Evolutionary conservation across 2,888 invertebrate species (phyloP), one percentile per base, ranked within the genome.

Genomic region (Polyommatus icarus): DNA sequence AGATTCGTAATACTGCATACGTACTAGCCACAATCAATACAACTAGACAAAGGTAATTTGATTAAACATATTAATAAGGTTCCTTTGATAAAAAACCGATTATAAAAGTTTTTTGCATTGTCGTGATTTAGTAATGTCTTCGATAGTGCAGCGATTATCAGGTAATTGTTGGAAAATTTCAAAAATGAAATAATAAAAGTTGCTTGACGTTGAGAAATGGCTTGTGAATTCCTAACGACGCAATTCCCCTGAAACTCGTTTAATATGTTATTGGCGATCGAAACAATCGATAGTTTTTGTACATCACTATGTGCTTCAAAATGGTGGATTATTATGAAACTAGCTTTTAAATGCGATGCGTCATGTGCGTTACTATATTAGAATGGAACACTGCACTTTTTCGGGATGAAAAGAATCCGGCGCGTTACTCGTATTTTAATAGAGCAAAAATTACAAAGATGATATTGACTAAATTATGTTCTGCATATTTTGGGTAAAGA

Each of bases 161-260:
- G 67, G 50, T 40, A 54, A 50, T 29, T 75, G 75, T 24, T 54
- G 50, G 75, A 75, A 75, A 75, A 29, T 75, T 75, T 50, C 50
- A 75, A 54, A 75, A 75, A 75, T 75, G 75, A 50, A 75, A 75
- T 54, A 50, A 75, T 54, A 54, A 75, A 46, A 75, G 75, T 75
- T 72, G 72, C 72, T 72, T 29, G 75, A 75, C 75, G 75, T 75
- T 75, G 75, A 75, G 75, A 75, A 75, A 75, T 75, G 75, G 75
- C 24, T 75, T 75, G 75, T 75, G 75, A 75, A 54, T 75, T 75
- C 15, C 50, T 75, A 75, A 75, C 75, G 75, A 75, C 29, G 75
- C 75, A 75, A 50, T 50, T 54, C 29, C 20, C 75, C 75, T 29
- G 75, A 75, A 75, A 46, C 40, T 15, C 75, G 54, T 54, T 75